Conservation (phyloP, 1,140 invertebrate genomes). For the Megalonaias nervosa region DNA sequence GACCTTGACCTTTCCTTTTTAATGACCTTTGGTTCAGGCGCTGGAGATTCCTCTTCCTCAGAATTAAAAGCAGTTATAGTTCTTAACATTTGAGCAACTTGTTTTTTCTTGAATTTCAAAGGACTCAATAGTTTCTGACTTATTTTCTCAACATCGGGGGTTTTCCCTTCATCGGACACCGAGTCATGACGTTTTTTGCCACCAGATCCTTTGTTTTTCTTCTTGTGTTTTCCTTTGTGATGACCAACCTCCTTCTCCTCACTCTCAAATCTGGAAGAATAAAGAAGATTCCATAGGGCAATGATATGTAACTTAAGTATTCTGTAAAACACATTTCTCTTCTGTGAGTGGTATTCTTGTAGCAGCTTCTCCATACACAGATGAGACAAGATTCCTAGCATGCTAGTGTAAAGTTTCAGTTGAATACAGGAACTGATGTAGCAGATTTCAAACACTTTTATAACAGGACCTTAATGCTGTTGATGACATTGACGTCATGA, state of each 20-base stretch:
- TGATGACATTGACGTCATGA: too few species aligned
- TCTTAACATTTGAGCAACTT: constrained; percentile 13
- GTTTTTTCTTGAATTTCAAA: constrained; percentile 32
- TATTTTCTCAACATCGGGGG: constrained; percentile 18
- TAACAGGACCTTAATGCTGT: too few species aligned
- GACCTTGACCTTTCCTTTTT: constrained; percentile 26
- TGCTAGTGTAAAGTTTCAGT: too few species aligned
- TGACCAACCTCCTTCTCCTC: constrained; percentile 16
- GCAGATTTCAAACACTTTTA: too few species aligned
- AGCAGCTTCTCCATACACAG: too few species aligned
- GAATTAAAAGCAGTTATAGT: constrained; percentile 28
- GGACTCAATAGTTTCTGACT: constrained; percentile 29
- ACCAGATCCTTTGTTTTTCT: constrained; percentile 26
- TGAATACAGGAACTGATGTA: too few species aligned
- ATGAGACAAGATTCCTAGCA: too few species aligned
- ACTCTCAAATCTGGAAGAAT: constrained; percentile 18
- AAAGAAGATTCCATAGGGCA: too few species aligned
- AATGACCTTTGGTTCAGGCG: not conserved
- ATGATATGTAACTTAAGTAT: too few species aligned
- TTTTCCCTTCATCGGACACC: constrained; percentile 13
- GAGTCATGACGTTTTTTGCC: constrained; percentile 27
- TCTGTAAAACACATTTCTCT: too few species aligned
- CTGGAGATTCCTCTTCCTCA: constrained; percentile 37
- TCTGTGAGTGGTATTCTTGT: too few species aligned
- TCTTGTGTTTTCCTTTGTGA: constrained; percentile 37